phyloP scores from a whole-genome alignment of 2,797 vertebrate genomes.

The Centropyge bicolor region DNA sequence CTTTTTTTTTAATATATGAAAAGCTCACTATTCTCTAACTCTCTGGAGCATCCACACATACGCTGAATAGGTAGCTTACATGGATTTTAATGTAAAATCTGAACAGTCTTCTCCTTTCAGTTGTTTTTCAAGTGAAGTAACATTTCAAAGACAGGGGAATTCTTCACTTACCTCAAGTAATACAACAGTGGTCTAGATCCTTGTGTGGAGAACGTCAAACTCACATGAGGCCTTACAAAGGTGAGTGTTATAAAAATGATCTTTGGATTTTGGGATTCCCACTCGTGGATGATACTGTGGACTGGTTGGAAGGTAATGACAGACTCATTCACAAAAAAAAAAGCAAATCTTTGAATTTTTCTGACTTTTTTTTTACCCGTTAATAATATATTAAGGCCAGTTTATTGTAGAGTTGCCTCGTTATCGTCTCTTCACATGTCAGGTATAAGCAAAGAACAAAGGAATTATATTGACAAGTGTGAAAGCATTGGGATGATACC shows the following conservation, averaged over 20 bases:
- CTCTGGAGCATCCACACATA: neutral
- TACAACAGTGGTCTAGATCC: conserved; percentile 51
- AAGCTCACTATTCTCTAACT: neutral
- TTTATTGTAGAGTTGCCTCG: conserved; percentile 11
- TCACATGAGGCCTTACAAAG: conserved; percentile 70
- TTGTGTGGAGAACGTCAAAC: conserved; percentile 54
- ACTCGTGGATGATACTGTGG: conserved; percentile 42
- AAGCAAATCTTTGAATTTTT: conserved; percentile 3
- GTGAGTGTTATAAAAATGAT: conserved; percentile 71
- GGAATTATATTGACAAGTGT: conserved; percentile 3
- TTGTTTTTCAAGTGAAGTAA: conserved; percentile 50
- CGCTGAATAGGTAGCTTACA: neutral
- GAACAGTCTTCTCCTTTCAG: conserved; percentile 56
- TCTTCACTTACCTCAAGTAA: conserved; percentile 48
- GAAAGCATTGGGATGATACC: conserved; percentile 36
- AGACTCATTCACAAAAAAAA: conserved; percentile 41
- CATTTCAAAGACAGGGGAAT: conserved; percentile 46
- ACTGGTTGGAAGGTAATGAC: conserved; percentile 60
- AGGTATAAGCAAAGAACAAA: conserved; percentile 39
- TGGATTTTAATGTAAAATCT: conserved; percentile 21
- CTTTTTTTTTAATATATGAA: neutral
- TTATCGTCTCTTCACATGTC: neutral
- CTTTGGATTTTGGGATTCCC: conserved; percentile 36
- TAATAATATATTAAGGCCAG: neutral
- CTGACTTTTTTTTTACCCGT: neutral